Percentiles rank a stretch among this genome's conserved stretches.
phyloP scores from a whole-genome alignment of 2,888 invertebrate genomes.

The Phengaris arion region DNA sequence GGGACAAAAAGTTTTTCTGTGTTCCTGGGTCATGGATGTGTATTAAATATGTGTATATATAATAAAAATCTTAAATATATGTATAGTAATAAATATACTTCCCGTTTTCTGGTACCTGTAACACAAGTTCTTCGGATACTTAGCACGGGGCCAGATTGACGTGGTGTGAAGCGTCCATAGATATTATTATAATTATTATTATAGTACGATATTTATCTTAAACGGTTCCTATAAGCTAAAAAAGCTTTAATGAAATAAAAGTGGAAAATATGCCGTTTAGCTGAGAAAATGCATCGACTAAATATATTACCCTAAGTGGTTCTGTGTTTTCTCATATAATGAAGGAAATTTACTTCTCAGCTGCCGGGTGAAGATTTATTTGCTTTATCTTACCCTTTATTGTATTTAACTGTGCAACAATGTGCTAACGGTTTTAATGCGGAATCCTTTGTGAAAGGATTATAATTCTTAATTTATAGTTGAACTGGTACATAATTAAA shows the following conservation, averaged over 20 bases:
- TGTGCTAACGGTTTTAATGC: conserved; percentile 19
- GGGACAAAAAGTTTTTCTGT: too few relatives aligned
- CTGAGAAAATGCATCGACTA: conserved; percentile 31
- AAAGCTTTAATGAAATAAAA: not conserved
- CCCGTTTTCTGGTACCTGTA: too few relatives aligned
- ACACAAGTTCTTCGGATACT: too few relatives aligned
- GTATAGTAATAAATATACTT: too few relatives aligned
- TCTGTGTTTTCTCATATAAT: conserved; percentile 47
- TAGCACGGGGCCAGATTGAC: too few relatives aligned
- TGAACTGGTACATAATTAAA: not conserved
- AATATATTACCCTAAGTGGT: conserved; percentile 37
- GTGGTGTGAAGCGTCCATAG: too few relatives aligned
- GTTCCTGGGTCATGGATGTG: too few relatives aligned
- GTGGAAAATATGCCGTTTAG: conserved; percentile 42
- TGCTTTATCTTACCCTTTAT: conserved; percentile 68
- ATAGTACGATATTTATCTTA: not conserved
- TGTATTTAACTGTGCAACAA: conserved; percentile 52
- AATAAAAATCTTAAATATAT: too few relatives aligned
- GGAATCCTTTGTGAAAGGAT: not conserved
- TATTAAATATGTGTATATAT: too few relatives aligned
- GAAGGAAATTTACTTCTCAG: conserved; percentile 47
- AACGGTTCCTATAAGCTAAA: not conserved
- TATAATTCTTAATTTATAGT: not conserved
- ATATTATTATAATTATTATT: too few relatives aligned
- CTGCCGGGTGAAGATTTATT: conserved; percentile 58